Conservation (phyloP, 2,797 vertebrate species). For the Cygnus olor region DNA sequence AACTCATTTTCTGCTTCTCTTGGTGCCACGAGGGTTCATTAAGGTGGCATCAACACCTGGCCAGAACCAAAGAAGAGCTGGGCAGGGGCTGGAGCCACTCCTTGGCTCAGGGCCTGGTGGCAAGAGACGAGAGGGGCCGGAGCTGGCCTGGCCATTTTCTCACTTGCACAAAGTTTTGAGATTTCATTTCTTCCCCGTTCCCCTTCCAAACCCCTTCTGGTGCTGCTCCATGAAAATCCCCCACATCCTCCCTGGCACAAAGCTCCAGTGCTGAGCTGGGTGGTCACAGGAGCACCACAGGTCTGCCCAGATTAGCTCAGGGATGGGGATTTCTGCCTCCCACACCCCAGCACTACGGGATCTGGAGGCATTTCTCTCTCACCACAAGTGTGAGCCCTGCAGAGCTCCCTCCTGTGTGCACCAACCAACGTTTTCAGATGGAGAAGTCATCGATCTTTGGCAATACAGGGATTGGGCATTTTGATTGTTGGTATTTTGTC, state of each 20-base stretch:
- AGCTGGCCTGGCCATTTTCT: not conserved
- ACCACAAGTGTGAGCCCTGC: fast-evolving
- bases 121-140: not conserved
- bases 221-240: not conserved
- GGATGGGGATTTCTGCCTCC: not conserved
- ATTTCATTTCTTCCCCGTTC: not conserved
- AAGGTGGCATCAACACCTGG: fast-evolving
- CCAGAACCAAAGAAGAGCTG: not conserved
- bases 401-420: not conserved
- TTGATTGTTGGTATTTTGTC: not conserved
- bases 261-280: not conserved
- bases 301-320: not conserved
- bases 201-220: not conserved
- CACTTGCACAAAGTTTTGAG: not conserved
- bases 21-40: not conserved
- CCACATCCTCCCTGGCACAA: too few relatives aligned
- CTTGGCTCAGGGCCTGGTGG: not conserved
- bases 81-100: not conserved
- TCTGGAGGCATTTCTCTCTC: not conserved
- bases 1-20: not conserved
- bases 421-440: not conserved
- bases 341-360: fast-evolving
- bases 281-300: not conserved
- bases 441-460: not conserved
- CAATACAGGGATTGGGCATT: not conserved